Percentiles rank a stretch among this genome's conserved stretches.
Evolutionary conservation across 2,113 vertebrate genomes (phyloP).

Genomic region (Chloropsis hardwickii): DNA sequence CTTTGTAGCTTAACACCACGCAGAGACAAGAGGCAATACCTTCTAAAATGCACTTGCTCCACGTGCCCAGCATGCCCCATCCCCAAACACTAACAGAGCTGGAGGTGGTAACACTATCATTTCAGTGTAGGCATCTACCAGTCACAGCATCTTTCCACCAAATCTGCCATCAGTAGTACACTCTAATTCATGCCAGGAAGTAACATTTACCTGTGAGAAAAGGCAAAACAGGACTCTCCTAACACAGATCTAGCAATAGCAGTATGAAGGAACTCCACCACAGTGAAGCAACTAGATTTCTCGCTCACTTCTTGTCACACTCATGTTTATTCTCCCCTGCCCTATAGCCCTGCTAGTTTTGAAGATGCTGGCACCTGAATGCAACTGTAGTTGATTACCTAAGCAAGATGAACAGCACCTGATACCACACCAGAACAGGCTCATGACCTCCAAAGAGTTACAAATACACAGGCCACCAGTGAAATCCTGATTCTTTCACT

Average conservation of each 20-base stretch:
- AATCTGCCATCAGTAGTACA: not conserved
- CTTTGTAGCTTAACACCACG: not conserved
- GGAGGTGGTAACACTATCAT: not conserved
- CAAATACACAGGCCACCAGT: not conserved
- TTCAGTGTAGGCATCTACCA: not conserved
- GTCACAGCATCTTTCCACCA: not conserved
- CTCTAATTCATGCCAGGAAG: not conserved
- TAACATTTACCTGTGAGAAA: not conserved
- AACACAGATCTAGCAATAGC: not conserved
- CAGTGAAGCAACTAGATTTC: fast-evolving
- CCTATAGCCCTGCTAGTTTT: not conserved
- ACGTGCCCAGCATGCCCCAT: not conserved
- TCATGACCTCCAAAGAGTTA: not conserved
- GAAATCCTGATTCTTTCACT: not conserved
- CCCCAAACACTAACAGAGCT: not conserved
- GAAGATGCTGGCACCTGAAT: not conserved
- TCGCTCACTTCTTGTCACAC: fast-evolving
- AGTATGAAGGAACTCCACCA: fast-evolving
- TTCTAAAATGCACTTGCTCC: not conserved
- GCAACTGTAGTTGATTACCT: not conserved
- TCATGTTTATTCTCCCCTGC: not conserved
- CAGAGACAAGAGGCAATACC: not conserved
- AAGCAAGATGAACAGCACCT: not conserved
- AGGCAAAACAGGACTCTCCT: not conserved
- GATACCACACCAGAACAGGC: not conserved